Evolutionary conservation across 2,113 vertebrate species (phyloP), one percentile per base, ranked within the genome.

Genomic region (Riparia riparia): DNA sequence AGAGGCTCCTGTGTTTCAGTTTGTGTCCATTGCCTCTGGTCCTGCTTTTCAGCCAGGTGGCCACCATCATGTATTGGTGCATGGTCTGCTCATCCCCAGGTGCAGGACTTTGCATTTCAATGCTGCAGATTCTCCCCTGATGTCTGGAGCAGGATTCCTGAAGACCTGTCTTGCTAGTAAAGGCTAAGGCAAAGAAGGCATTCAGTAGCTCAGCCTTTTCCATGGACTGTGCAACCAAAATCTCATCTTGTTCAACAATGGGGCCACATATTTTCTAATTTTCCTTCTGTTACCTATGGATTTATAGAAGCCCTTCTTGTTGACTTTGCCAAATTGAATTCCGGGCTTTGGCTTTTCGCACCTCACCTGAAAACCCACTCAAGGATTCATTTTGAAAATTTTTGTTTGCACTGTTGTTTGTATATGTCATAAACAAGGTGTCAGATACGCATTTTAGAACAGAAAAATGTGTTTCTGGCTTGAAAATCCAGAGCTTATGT

Each of bases 21-120:
- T 65, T 73, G 32, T 81, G 68, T 21, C 21, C 44, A 6, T 32
- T 58, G 37, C 57, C 63, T 68, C 42, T 66, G 42, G 57, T 28
- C 26, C 47, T 71, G 51, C 42, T 65, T 74, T 74, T 50, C 51
- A 65, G 25, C 22, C 63, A 45, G 32, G 29, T 56, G 45, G 50
- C 50, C 45, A 65, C 34, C 25, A 39, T 17, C 26, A 29, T 34
- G 22, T 34, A 21, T 8, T 76, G 58, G 7, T 72, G 32, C 9
- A 1, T 54, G 49, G 29, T 39, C 56, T 34, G 18, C 76, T 68
- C 0, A 0, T 81, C 44, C 31, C 7, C 63, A 44, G 22, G 28
- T 53, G 53, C n/a, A 70, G 82, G 63, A 68, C 39, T 83, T 92
- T 5, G 57, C 19, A 24, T 6, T 34, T 87, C 31, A 24, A 57